Base-by-base conservation (phyloP, 2,888 invertebrate species). In the Caenorhabditis uteleia region DNA sequence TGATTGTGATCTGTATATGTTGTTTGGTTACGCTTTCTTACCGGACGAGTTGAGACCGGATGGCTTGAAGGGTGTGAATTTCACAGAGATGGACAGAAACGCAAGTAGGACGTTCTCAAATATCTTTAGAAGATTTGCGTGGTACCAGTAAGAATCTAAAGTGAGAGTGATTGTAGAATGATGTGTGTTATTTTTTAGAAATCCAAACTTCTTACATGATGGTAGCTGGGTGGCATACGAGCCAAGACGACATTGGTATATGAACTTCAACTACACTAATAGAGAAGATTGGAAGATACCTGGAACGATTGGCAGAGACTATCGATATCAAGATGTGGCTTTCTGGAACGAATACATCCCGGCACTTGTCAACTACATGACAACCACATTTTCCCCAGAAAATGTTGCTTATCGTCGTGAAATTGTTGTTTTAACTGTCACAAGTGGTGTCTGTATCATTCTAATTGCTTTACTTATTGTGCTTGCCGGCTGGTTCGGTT, bases 1-100 rank as follows among this genome's bases (percentile, higher is more conserved):
- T 82, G 91, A 90, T 0, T 91, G 92, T 77, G 92, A 92, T 66
- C 84, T 92, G 47, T 90, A 90, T 82, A 90, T 92, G 82, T 83
- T 92, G 7, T 92, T 92, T 82, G 77, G 81, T 0, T 83, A 80
- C 40, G 74, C 83, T 8, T 83, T 74, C 55, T 59, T 83, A 42
- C 77, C 77, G 2, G 45, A 56, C n/a, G 70, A 75, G 23, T 62
- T 80, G 14, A 51, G 82, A 21, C 83, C 83, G 0, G 38, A 67
- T 18, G 60, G 67, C 7, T 46, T 82, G 29, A 49, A 64, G 14
- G 59, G 74, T 3, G 59, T 75, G 8, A 57, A 61, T 16, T 83
- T 81, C 72, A 74, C 77, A 4, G 75, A 74, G 14, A 53, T 50
- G 16, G 83, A 83, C 60, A 44, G 71, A 3, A 83, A 83, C 62